These are phyloP conservation scores for Siniperca undulata DNA, from an alignment of 2,797 vertebrate species.

Conservation along the genomic window DNA sequence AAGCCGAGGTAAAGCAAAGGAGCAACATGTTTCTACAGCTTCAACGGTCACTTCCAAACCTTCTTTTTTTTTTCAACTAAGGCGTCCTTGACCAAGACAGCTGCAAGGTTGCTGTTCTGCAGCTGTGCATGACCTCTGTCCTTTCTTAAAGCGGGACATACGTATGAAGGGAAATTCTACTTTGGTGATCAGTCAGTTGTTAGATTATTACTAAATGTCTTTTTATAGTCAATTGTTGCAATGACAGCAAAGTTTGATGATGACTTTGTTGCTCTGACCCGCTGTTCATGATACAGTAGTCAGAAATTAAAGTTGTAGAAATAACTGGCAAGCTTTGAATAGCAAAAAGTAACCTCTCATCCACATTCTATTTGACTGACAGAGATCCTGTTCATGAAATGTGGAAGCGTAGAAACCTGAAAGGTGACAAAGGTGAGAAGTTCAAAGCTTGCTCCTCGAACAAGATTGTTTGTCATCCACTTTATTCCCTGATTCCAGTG, in stretches of 20 bases:
- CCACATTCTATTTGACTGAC: constrained; percentile 4
- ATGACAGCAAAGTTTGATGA: background rate
- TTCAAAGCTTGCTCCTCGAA: constrained; percentile 26
- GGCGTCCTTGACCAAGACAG: constrained; percentile 42
- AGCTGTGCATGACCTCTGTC: constrained; percentile 31
- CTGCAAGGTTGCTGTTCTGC: constrained; percentile 39
- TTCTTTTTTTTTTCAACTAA: background rate
- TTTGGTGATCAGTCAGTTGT: background rate
- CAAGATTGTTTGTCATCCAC: constrained; percentile 12
- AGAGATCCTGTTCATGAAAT: constrained; percentile 10
- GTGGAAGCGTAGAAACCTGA: constrained; percentile 21
- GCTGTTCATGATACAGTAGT: background rate
- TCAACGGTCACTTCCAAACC: background rate
- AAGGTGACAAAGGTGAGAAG: constrained; percentile 41
- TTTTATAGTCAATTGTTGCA: background rate
- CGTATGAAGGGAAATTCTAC: constrained; percentile 16
- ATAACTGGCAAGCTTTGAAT: background rate
- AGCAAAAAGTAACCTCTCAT: background rate
- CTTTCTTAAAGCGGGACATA: constrained; percentile 23
- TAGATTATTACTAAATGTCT: background rate
- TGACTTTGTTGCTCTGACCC: background rate
- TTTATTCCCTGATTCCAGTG: constrained; percentile 37
- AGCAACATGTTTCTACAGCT: background rate
- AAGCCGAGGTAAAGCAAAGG: constrained; percentile 8
- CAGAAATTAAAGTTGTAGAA: background rate